Evolutionary conservation across 2,888 invertebrate genomes (phyloP).

Genomic region (Allygus modestus): DNA sequence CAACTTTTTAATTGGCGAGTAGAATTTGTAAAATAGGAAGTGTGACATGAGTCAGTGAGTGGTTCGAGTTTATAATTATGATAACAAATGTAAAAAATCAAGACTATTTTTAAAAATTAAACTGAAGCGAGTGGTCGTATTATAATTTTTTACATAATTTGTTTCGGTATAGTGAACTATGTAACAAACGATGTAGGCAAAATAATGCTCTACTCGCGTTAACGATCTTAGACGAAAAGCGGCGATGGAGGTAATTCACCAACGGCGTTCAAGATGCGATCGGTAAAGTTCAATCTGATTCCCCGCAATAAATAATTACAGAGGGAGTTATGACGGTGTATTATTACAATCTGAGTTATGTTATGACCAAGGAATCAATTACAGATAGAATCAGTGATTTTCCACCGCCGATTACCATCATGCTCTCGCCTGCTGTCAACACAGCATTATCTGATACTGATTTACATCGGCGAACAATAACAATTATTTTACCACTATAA

Average conservation of each 20-base stretch:
- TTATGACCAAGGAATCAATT: conserved; percentile 32
- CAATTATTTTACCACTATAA: too few relatives aligned
- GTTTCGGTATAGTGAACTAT: too few relatives aligned
- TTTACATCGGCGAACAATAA: background rate
- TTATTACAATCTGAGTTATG: conserved; percentile 30
- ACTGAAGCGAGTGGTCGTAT: too few relatives aligned
- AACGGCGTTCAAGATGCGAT: background rate
- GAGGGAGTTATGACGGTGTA: background rate
- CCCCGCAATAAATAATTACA: background rate
- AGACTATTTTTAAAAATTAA: too few relatives aligned
- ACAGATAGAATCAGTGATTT: conserved; percentile 9
- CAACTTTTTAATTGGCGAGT: too few relatives aligned
- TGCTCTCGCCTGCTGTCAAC: background rate
- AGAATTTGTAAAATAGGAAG: too few relatives aligned
- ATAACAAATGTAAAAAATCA: too few relatives aligned
- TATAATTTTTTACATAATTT: too few relatives aligned
- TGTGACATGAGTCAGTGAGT: too few relatives aligned
- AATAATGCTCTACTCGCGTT: too few relatives aligned
- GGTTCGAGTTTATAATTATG: too few relatives aligned
- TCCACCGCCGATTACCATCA: conserved; percentile 1
- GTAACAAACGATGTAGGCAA: too few relatives aligned
- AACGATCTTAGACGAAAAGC: background rate
- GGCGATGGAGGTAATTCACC: background rate
- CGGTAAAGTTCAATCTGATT: conserved; percentile 35
- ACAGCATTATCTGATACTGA: background rate